Base-by-base conservation (phyloP, 2,888 invertebrate species). In the Fragum fragum region DNA sequence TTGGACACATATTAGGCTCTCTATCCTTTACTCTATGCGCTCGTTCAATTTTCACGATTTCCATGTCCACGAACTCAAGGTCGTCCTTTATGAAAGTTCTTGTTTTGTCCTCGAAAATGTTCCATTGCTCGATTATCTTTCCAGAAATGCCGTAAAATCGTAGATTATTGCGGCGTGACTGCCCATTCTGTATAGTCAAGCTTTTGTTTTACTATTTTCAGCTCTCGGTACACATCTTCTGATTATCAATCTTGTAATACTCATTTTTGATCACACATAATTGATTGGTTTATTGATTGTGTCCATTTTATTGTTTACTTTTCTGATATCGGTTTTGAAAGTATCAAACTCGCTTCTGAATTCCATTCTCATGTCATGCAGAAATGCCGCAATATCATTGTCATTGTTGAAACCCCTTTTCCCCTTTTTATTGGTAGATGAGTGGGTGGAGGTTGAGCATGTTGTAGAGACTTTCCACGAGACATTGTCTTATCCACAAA, bases 21-120 rank as follows among this genome's bases (percentile, higher is more conserved):
- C 55, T 55, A 32, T 59, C 47, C 72, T 73, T 77, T 21, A 77
- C 21, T 23, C 77, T 72, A 21, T 77, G 77, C 36, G 77, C 77
- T 6, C 77, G 32, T 57, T 77, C 77, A 18, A 77, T 77, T 42
- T 55, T 68, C 3, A 68, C 77, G 9, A 23, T 9, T 72, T 72
- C 77, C 16, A 53, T n/a, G 21, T 55, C 57, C 16, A 57, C 68
- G 18, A 73, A 71, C 14, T 32, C 47, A 16, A 72, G 28, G 16
- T 72, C 73, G 18, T 77, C 28, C 32, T 66, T 63, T n/a, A 73
- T 77, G 39, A 77, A 77, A 18, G 63, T 32, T 52, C 70, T 23
- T 9, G 52, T 42, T 26, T 70, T 70, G 28, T 53, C 52, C 39
- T 70, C 70, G n/a, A 26, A 39, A 6, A 23, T 39, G n/a, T 18